Evolutionary conservation across 2,888 invertebrate species (phyloP), one percentile per base, ranked within the genome.

Genomic region (Drosophila nr. perissopoda): DNA sequence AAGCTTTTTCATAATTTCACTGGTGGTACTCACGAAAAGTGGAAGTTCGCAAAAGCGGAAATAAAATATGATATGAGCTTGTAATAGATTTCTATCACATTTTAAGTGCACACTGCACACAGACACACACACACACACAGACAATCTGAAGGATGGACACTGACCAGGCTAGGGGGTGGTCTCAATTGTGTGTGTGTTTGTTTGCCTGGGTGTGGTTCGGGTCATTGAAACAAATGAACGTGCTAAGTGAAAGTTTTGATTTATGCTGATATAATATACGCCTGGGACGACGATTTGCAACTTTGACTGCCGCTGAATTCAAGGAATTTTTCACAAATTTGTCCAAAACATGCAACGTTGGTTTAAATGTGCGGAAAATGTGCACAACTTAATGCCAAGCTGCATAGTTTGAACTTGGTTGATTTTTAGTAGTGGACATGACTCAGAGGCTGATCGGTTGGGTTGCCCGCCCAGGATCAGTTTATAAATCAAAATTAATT

Each of bases 1-100:
- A 91, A 92, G 91, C 91, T 91, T 92, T 91, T 91, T 92, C 91
- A 92, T 91, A 91, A 91, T 92, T 92, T 91, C 86, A 73, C 79
- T 71, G 63, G 40, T 62, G 38, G 65, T 34, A 75, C 70, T 71
- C 68, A 63, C 57, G 59, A 21, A 54, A 69, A 54, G 54, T 56
- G 73, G 61, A 69, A 80, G 73, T 72, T 68, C 74, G 76, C 65
- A 62, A 79, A 81, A 83, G 80, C 81, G 77, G 70, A 86, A 86
- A 88, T 89, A 89, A 85, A 88, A 89, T 89, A 88, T 88, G 88
- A 89, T 91, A 91, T 89, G 89, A 87, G 87, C 82, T 79, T 83
- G 82, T 87, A 90, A 91, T 91, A 91, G 89, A 91, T 91, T 91
- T 89, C 91, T 91, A 91, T 91, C 90, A 91, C 89, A 79, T 73